Percentiles rank a stretch among this genome's conserved stretches.
Conservation (phyloP, 2,113 vertebrate species). For the Pelecanoides urinatrix region DNA sequence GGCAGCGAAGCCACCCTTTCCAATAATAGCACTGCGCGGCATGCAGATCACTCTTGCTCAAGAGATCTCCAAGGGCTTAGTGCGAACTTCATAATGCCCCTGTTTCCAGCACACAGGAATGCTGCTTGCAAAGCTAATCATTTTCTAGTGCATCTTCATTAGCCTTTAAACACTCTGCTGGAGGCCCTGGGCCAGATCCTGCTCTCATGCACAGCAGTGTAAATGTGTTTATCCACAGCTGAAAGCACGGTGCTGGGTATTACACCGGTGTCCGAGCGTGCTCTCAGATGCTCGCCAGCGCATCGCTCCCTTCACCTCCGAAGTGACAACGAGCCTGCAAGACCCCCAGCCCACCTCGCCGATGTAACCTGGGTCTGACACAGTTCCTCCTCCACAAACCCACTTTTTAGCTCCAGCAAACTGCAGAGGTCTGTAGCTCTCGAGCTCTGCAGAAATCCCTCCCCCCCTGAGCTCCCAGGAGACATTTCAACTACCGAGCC, state of each 20-base stretch:
- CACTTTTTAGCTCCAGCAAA: not conserved
- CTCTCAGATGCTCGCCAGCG: not conserved
- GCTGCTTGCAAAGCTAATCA: not conserved
- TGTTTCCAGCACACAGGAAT: not conserved
- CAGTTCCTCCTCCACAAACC: not conserved
- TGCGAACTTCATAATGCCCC: not conserved
- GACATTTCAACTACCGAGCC: not conserved
- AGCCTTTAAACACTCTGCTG: not conserved
- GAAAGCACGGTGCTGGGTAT: not conserved
- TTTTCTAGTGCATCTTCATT: not conserved
- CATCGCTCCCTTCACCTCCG: not conserved
- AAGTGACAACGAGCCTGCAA: not conserved
- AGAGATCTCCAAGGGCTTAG: not conserved
- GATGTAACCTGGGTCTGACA: not conserved
- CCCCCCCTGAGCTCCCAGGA: not conserved
- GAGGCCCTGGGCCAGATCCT: not conserved
- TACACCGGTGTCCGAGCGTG: fast-evolving
- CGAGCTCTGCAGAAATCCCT: not conserved
- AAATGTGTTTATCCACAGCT: not conserved
- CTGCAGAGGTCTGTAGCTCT: not conserved
- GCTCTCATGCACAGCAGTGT: fast-evolving
- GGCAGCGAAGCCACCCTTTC: slow-evolving; percentile 18
- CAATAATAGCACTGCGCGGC: not conserved
- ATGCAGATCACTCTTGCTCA: not conserved
- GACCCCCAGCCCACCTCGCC: not conserved